Evolutionary conservation across 2,113 vertebrate species (phyloP).

Genomic region (Cebus imitator): DNA sequence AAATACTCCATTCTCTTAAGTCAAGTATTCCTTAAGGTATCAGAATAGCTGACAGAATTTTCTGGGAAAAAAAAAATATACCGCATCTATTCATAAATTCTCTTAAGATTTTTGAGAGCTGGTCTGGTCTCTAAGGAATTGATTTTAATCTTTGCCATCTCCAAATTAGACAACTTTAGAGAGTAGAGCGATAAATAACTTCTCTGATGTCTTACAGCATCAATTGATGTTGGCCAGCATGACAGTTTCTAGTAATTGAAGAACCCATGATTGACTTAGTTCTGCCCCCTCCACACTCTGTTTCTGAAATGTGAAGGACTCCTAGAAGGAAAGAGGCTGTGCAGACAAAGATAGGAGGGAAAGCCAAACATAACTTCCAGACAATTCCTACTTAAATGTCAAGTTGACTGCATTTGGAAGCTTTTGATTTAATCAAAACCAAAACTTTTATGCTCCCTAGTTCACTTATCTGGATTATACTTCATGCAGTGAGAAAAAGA

Average conservation of each 20-base stretch:
- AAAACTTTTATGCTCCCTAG: background rate
- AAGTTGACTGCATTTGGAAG: background rate
- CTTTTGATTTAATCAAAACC: conserved; percentile 11
- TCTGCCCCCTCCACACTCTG: background rate
- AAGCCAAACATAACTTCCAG: background rate
- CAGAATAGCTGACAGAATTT: conserved; percentile 33
- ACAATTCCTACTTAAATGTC: background rate
- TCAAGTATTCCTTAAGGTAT: conserved; percentile 9
- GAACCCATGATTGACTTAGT: conserved; percentile 14
- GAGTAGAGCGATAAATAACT: conserved; percentile 68
- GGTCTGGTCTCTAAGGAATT: conserved; percentile 51
- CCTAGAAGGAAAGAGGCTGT: background rate
- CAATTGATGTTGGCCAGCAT: conserved; percentile 12
- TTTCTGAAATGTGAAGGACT: background rate
- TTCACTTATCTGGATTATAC: background rate
- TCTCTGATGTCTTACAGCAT: conserved; percentile 56
- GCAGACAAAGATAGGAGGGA: background rate
- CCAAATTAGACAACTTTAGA: conserved; percentile 69
- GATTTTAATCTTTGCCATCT: conserved; percentile 66
- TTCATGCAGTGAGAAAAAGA: background rate
- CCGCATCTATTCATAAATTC: conserved; percentile 52
- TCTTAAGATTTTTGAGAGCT: conserved; percentile 50
- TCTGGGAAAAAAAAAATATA: background rate
- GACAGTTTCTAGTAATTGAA: conserved; percentile 40
- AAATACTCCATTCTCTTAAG: background rate